Percentiles rank a stretch among this genome's conserved stretches.
Conservation (phyloP, 2,797 vertebrate species). For the Pseudomugil tenellus region DNA sequence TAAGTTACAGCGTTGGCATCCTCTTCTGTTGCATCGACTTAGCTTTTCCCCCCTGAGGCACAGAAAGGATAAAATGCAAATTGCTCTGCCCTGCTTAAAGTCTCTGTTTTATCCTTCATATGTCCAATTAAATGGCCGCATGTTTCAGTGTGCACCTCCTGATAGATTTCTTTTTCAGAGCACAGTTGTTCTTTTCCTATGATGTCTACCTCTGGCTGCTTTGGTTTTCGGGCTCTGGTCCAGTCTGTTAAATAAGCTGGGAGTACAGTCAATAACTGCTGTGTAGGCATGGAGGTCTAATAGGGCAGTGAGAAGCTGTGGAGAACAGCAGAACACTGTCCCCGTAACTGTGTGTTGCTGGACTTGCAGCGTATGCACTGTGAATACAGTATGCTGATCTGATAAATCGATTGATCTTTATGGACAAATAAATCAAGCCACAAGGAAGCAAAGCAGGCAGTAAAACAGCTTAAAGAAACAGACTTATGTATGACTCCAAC, state of each 20-base stretch:
- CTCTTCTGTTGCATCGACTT: slow-evolving; percentile 24
- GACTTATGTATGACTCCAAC: background rate
- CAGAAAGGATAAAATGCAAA: slow-evolving; percentile 18
- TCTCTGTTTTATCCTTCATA: slow-evolving; percentile 2
- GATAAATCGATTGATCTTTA: slow-evolving; percentile 42
- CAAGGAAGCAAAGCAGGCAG: background rate
- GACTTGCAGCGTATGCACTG: slow-evolving; percentile 28
- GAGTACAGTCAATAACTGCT: slow-evolving; percentile 70
- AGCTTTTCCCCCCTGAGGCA: slow-evolving; percentile 16
- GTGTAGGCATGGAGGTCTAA: slow-evolving; percentile 49
- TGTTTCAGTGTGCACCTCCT: slow-evolving; percentile 19
- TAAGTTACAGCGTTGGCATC: slow-evolving; percentile 75
- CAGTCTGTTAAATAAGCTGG: slow-evolving; percentile 52
- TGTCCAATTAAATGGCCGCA: slow-evolving; percentile 6
- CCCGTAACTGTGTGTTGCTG: slow-evolving; percentile 1
- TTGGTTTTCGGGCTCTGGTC: slow-evolving; percentile 39
- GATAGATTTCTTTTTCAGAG: slow-evolving; percentile 12
- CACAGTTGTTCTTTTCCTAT: slow-evolving; percentile 2
- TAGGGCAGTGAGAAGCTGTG: slow-evolving; percentile 49
- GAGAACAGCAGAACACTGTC: slow-evolving; percentile 48
- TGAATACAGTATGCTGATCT: slow-evolving; percentile 23
- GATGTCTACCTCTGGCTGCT: slow-evolving; percentile 32
- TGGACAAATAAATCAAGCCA: slow-evolving; percentile 36
- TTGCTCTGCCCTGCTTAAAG: slow-evolving; percentile 12
- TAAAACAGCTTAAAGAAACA: slow-evolving; percentile 20